These are phyloP conservation scores for Tetramorium parvispinum DNA, from an alignment of 1,140 invertebrate species.

Conservation along the genomic window DNA sequence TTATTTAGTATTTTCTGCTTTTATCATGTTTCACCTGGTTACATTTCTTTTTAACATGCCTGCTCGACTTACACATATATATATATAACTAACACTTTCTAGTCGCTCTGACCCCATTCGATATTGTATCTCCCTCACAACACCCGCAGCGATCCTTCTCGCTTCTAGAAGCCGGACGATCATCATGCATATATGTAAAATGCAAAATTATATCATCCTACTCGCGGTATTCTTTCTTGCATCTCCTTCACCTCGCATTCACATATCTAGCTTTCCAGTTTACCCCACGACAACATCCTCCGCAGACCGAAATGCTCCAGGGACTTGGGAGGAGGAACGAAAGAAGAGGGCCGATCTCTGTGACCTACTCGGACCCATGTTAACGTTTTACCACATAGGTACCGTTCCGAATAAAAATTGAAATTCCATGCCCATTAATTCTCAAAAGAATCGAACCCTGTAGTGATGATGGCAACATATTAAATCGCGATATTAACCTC, in stretches of 20 bases:
- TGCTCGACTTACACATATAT: slow-evolving; percentile 5
- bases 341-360: slow-evolving; percentile 65
- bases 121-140: slow-evolving; percentile 11
- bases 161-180: slow-evolving; percentile 37
- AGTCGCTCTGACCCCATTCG: slow-evolving; percentile 19
- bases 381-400: slow-evolving; percentile 79
- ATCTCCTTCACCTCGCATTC: background rate
- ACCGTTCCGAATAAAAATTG: slow-evolving; percentile 79
- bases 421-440: slow-evolving; percentile 83
- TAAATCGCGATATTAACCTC: background rate
- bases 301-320: slow-evolving; percentile 58
- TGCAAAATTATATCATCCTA: slow-evolving; percentile 70
- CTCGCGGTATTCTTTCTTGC: slow-evolving; percentile 56
- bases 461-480: slow-evolving; percentile 16
- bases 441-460: slow-evolving; percentile 81
- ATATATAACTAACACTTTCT: slow-evolving; percentile 14
- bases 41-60: background rate
- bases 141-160: background rate
- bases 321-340: slow-evolving; percentile 41
- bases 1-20: background rate
- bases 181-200: slow-evolving; percentile 75
- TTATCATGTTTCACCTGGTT: background rate
- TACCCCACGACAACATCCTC: slow-evolving; percentile 30
- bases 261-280: slow-evolving; percentile 38
- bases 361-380: slow-evolving; percentile 78